phyloP scores from a whole-genome alignment of 2,888 invertebrate species.

The Phyto melanocephala region DNA sequence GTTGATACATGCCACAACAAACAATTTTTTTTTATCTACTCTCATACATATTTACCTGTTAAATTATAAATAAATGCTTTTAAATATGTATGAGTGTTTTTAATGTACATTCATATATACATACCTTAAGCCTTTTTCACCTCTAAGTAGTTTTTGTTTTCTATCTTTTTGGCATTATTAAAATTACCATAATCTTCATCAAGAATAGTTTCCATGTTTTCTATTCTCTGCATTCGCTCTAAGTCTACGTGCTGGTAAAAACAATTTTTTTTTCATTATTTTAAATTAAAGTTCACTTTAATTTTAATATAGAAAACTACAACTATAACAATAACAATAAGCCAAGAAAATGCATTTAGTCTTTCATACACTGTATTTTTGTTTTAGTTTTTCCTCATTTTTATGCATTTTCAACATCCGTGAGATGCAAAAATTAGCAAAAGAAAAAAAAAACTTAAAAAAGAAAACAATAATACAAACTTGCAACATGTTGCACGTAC shows the following conservation, averaged over 20 bases:
- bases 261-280: constrained; percentile 20
- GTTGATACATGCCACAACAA: not conserved
- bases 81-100: not conserved
- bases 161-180: constrained; percentile 19
- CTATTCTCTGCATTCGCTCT: not conserved
- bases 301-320: not conserved
- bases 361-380: constrained; percentile 11
- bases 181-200: constrained; percentile 45
- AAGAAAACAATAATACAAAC: constrained; percentile 24
- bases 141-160: constrained; percentile 1
- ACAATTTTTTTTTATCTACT: not conserved
- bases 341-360: constrained; percentile 27
- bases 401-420: constrained; percentile 47
- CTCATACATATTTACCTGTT: not conserved
- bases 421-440: constrained; percentile 26
- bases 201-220: not conserved
- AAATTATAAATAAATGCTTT: not conserved
- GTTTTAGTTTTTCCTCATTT: constrained; percentile 25
- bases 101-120: too few relatives aligned
- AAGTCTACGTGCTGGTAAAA: not conserved
- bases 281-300: constrained; percentile 38
- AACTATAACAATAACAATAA: constrained; percentile 1
- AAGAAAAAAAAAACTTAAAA: not conserved
- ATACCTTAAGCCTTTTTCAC: constrained; percentile 4
- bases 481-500: constrained; percentile 63